Conservation (phyloP, 2,797 vertebrate species). For the Malurus splendens region DNA sequence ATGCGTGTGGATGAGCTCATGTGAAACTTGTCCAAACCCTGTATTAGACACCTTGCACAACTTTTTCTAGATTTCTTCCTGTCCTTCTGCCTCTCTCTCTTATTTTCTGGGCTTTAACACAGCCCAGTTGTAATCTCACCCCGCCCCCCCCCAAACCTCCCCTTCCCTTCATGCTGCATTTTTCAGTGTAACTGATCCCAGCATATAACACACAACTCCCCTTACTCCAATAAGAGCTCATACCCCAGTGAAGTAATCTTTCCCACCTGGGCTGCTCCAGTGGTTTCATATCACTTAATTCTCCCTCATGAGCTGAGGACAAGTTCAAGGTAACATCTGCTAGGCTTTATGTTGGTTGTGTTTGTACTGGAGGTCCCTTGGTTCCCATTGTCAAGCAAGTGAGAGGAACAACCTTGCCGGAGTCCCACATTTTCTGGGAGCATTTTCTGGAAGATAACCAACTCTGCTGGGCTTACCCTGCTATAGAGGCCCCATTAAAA, state of each 20-base stretch:
- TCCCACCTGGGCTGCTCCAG: not conserved
- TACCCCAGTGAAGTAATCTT: not conserved
- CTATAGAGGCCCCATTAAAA: not conserved
- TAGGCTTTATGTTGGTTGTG: not conserved
- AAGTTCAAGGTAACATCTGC: slow-evolving; percentile 45
- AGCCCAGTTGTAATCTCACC: not conserved
- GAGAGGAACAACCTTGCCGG: not conserved
- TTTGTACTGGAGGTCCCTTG: not conserved
- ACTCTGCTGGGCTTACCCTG: not conserved
- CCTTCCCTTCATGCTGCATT: not conserved
- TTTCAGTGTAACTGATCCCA: slow-evolving; percentile 1
- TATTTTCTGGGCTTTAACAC: not conserved
- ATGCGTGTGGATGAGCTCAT: not conserved
- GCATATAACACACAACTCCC: not conserved
- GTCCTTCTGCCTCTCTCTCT: not conserved
- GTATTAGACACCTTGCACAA: not conserved
- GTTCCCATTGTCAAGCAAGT: not conserved
- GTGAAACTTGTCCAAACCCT: not conserved
- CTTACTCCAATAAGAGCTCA: not conserved
- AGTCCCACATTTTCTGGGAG: not conserved
- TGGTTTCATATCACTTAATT: slow-evolving; percentile 5
- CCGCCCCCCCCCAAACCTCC: not conserved
- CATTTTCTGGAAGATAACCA: not conserved
- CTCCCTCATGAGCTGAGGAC: not conserved
- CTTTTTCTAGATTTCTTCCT: not conserved